Conservation (phyloP, 2,797 vertebrate genomes). For the Agapornis canus region DNA sequence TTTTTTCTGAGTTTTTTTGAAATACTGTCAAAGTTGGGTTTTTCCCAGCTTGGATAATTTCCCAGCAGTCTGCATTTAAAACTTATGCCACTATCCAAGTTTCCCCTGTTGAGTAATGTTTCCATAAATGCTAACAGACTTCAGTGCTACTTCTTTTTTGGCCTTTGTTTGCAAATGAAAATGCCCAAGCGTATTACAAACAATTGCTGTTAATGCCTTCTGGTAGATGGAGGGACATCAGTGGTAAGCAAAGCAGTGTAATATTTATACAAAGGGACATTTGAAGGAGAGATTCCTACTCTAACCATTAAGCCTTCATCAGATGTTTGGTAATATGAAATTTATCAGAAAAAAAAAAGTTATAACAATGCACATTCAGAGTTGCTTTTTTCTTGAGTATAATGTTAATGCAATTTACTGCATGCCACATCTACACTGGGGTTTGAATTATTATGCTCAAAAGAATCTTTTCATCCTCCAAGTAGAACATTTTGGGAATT, state of each 20-base stretch:
- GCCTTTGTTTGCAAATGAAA: background rate
- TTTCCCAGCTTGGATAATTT: slow-evolving; percentile 59
- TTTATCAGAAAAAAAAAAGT: background rate
- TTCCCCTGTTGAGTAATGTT: slow-evolving; percentile 68
- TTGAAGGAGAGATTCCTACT: background rate
- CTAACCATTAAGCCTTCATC: background rate
- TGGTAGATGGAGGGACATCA: background rate
- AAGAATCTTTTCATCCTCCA: background rate
- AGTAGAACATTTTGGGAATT: background rate
- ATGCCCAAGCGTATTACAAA: background rate
- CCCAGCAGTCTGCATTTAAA: slow-evolving; percentile 66
- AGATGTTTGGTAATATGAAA: slow-evolving; percentile 4
- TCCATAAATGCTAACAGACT: slow-evolving; percentile 68
- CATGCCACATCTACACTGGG: background rate
- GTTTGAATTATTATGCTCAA: background rate
- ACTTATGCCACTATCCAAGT: slow-evolving; percentile 53
- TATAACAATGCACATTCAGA: background rate
- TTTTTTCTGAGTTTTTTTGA: slow-evolving; percentile 26
- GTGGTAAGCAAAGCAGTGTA: background rate
- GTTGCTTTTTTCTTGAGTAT: background rate
- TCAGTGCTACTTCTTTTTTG: slow-evolving; percentile 64
- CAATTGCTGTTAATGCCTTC: slow-evolving; percentile 21
- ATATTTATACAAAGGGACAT: background rate
- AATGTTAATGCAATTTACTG: slow-evolving; percentile 23
- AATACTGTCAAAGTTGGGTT: slow-evolving; percentile 46